Evolutionary conservation across 1,140 invertebrate genomes (phyloP).

Genomic region (Adoxophyes honmai): DNA sequence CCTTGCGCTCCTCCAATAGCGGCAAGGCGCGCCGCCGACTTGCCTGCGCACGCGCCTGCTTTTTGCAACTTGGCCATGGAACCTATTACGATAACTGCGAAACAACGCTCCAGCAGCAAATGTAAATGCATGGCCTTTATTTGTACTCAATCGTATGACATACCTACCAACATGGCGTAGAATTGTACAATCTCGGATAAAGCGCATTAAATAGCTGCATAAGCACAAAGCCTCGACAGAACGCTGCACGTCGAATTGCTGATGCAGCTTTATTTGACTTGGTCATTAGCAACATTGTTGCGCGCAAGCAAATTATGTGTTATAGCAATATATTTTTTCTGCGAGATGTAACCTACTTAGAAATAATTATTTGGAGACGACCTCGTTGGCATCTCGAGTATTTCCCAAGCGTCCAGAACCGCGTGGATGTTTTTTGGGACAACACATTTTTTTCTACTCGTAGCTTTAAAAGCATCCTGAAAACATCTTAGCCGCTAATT

Average conservation of each 20-base stretch:
- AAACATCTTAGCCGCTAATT: no score
- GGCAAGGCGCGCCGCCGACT: constrained; percentile 49
- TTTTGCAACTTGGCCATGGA: constrained; percentile 75
- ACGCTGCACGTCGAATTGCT: neutral
- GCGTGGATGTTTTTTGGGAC: neutral
- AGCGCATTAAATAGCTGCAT: neutral
- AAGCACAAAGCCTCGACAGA: neutral
- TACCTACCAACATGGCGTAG: constrained; percentile 15
- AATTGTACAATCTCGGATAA: neutral
- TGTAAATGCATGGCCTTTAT: constrained; percentile 61
- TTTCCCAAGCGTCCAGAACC: neutral
- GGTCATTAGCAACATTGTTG: constrained; percentile 9
- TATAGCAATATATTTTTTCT: neutral
- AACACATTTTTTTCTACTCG: neutral
- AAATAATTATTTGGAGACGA: constrained; percentile 9
- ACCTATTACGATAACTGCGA: constrained; percentile 67
- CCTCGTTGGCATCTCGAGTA: constrained; percentile 1
- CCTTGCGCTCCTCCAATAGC: constrained; percentile 49
- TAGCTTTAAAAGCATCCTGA: no score
- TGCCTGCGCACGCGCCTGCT: constrained; percentile 65
- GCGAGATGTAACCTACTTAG: neutral
- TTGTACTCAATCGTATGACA: constrained; percentile 47
- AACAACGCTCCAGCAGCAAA: constrained; percentile 56
- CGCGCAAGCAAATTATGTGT: neutral
- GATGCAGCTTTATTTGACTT: neutral